Conservation (phyloP, 2,888 invertebrate species). For the Cetonia aurata region DNA sequence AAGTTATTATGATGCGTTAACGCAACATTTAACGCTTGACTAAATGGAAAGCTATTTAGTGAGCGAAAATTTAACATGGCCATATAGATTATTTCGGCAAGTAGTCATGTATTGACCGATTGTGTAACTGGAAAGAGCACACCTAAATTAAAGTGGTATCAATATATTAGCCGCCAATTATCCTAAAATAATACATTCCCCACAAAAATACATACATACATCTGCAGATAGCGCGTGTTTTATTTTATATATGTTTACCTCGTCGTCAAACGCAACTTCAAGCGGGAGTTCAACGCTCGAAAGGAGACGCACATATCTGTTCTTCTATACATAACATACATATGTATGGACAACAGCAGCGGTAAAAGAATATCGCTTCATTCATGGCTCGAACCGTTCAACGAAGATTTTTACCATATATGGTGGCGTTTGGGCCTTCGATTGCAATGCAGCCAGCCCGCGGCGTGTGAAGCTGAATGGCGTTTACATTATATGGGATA, state of each 20-base stretch:
- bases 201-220: background rate
- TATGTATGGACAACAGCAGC: background rate
- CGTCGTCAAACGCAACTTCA: background rate
- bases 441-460: constrained; percentile 16
- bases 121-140: constrained; percentile 11
- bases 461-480: constrained; percentile 28
- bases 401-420: constrained; percentile 36
- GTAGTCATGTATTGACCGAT: constrained; percentile 16
- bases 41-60: constrained; percentile 14
- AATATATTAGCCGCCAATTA: background rate
- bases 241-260: too few relatives aligned
- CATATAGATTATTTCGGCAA: constrained; percentile 25
- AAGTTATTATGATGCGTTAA: background rate
- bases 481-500: constrained; percentile 11
- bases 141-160: background rate
- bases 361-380: constrained; percentile 29
- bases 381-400: constrained; percentile 35
- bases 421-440: constrained; percentile 28
- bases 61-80: constrained; percentile 19
- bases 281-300: constrained; percentile 29
- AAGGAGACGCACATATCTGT: constrained; percentile 14
- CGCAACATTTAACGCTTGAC: background rate
- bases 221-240: constrained; percentile 7
- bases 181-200: constrained; percentile 1
- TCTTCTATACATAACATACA: too few relatives aligned